Evolutionary conservation across 2,113 vertebrate genomes (phyloP).

Genomic region (Tenrec ecaudatus): DNA sequence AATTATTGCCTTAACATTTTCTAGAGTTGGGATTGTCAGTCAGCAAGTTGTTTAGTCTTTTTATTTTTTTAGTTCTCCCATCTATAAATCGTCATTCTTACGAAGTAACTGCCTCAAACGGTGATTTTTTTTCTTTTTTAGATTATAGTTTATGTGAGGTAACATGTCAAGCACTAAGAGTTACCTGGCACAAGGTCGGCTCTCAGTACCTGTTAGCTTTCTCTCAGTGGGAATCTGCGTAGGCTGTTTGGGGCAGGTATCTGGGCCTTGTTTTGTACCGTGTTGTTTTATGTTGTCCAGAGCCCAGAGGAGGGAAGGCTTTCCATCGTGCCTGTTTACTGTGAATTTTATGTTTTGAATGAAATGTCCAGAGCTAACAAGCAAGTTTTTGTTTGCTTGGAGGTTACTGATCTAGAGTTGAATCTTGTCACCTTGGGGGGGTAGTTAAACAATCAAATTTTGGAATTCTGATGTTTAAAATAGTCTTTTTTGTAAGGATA

Average conservation of each 20-base stretch:
- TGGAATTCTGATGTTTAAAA: slow-evolving; percentile 48
- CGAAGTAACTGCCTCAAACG: background rate
- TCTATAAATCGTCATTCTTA: background rate
- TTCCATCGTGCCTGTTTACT: background rate
- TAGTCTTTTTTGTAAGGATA: slow-evolving; percentile 10
- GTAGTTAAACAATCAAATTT: slow-evolving; percentile 8
- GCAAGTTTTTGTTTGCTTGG: slow-evolving; percentile 36
- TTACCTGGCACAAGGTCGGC: too few species aligned
- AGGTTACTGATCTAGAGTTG: slow-evolving; percentile 29
- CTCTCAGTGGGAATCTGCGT: background rate
- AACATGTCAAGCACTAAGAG: background rate
- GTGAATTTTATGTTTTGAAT: slow-evolving; percentile 55
- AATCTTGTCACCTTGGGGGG: slow-evolving; percentile 40
- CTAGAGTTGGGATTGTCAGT: slow-evolving; percentile 25
- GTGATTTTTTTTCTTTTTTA: too few species aligned
- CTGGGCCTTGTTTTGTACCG: slow-evolving; percentile 35
- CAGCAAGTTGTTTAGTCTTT: background rate
- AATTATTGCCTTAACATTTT: slow-evolving; percentile 38
- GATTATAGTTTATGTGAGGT: background rate
- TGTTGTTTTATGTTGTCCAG: background rate
- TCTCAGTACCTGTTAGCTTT: background rate
- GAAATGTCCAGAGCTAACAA: slow-evolving; percentile 24
- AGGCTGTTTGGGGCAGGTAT: background rate
- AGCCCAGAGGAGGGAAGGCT: background rate
- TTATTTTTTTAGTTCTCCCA: background rate